These are phyloP conservation scores for Leucoraja erinaceus DNA, from an alignment of 2,113 vertebrate genomes.

Conservation along the genomic window DNA sequence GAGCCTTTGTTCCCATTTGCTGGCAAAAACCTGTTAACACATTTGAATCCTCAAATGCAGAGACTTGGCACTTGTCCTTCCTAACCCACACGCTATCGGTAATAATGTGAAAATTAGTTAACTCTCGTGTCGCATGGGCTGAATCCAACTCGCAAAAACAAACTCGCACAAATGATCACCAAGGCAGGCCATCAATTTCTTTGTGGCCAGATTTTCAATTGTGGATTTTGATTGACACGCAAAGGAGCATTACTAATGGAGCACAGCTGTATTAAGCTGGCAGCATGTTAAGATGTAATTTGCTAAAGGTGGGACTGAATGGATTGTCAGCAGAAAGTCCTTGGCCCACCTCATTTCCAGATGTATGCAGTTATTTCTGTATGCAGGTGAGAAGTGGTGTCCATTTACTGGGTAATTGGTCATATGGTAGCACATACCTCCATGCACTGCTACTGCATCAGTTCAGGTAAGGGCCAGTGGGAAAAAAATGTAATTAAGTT, in stretches of 20 bases:
- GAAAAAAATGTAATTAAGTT: not conserved
- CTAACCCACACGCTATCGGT: slow-evolving; percentile 22
- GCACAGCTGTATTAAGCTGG: slow-evolving; percentile 34
- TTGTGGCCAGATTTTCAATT: slow-evolving; percentile 34
- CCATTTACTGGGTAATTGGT: slow-evolving; percentile 33
- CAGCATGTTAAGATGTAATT: slow-evolving; percentile 20
- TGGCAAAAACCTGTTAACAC: slow-evolving; percentile 29
- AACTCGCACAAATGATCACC: slow-evolving; percentile 16
- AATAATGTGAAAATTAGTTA: slow-evolving; percentile 23
- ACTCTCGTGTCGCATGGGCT: slow-evolving; percentile 5
- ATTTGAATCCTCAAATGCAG: slow-evolving; percentile 13
- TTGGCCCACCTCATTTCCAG: slow-evolving; percentile 35
- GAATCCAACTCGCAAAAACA: slow-evolving; percentile 22
- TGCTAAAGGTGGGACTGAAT: slow-evolving; percentile 27
- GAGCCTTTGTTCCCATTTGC: not conserved
- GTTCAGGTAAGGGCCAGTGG: not conserved
- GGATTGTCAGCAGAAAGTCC: slow-evolving; percentile 21
- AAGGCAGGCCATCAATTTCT: slow-evolving; percentile 27
- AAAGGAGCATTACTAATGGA: slow-evolving; percentile 34
- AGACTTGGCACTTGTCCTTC: slow-evolving; percentile 21
- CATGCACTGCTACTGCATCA: not conserved
- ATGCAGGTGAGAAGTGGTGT: slow-evolving; percentile 17
- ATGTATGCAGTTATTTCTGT: slow-evolving; percentile 18
- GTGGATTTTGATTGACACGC: slow-evolving; percentile 30
- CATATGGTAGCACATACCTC: slow-evolving; percentile 7